Evolutionary conservation across 2,888 invertebrate species (phyloP), one percentile per base, ranked within the genome.

Genomic region (Eudemis profundana): DNA sequence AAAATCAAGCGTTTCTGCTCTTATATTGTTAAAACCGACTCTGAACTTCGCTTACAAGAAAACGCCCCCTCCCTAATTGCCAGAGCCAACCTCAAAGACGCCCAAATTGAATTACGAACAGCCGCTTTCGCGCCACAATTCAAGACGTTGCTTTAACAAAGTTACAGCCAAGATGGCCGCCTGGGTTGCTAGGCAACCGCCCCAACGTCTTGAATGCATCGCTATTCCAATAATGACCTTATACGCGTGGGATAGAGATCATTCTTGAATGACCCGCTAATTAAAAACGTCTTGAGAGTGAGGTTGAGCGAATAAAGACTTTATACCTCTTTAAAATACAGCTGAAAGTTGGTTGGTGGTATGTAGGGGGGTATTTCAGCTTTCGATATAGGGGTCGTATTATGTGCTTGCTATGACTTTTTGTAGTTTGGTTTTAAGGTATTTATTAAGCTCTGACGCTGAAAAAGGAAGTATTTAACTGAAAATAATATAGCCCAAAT

Each of bases 91-190:
- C 89, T 84, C 89, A 86, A 85, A 86, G 85, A 78, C 77, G 74
- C 68, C 61, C 49, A 80, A 86, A 90, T 89, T 81, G 73, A 84
- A 85, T 87, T 85, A 77, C 61, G 77, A 79, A 83, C 79, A 77
- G 74, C 72, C 82, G 85, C 86, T 84, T 84, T 84, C 72, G 79
- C 77, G 84, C 89, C 88, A 74, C 90, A 89, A 85, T 81, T 83
- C 87, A 89, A 89, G 91, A 90, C 85, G 87, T 84, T 89, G 51
- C 53, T 19, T 75, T 66, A 68, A 67, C 53, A 57, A 44, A 27
- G 36, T 69, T 68, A 65, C 21, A 29, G 74, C 70, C 60, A 56
- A 64, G 57, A 57, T 57, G 59, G 64, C 57, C 57, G 63, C n/a
- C 64, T 59, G 12, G 27, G 64, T 64, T 59, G 59, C 59, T 42